phyloP scores from a whole-genome alignment of 2,888 invertebrate species.

The Frankliniella intonsa region DNA sequence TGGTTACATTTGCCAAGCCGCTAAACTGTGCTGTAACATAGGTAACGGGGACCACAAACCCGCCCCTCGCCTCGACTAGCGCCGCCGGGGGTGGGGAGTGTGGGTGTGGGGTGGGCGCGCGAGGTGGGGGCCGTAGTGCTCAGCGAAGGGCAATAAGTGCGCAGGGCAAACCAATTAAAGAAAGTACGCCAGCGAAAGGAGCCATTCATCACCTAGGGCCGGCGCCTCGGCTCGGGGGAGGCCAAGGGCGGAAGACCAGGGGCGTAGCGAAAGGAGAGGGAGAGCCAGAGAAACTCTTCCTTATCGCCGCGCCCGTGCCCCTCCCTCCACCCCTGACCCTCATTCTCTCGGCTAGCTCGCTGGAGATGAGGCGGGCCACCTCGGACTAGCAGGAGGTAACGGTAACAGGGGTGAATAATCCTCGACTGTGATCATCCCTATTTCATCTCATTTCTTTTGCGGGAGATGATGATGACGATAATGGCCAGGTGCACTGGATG shows the following conservation, averaged over 20 bases:
- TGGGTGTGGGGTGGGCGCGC: slow-evolving; percentile 20
- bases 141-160: not conserved
- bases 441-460: too few relatives aligned
- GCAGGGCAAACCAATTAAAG: slow-evolving; percentile 18
- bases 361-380: not conserved
- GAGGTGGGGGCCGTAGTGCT: not conserved
- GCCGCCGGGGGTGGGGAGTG: slow-evolving; percentile 22
- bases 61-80: not conserved
- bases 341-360: not conserved
- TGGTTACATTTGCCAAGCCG: slow-evolving; percentile 11
- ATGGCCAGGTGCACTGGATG: too few relatives aligned
- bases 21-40: not conserved
- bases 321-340: too few relatives aligned
- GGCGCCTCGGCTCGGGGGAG: not conserved
- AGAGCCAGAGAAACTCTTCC: slow-evolving; percentile 20
- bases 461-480: too few relatives aligned
- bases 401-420: too few relatives aligned
- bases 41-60: slow-evolving; percentile 2
- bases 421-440: too few relatives aligned
- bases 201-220: not conserved
- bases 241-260: not conserved
- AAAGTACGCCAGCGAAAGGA: not conserved
- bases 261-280: not conserved
- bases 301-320: not conserved
- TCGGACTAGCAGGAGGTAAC: too few relatives aligned